phyloP scores from a whole-genome alignment of 2,113 vertebrate species.

The Seriola quinqueradiata region DNA sequence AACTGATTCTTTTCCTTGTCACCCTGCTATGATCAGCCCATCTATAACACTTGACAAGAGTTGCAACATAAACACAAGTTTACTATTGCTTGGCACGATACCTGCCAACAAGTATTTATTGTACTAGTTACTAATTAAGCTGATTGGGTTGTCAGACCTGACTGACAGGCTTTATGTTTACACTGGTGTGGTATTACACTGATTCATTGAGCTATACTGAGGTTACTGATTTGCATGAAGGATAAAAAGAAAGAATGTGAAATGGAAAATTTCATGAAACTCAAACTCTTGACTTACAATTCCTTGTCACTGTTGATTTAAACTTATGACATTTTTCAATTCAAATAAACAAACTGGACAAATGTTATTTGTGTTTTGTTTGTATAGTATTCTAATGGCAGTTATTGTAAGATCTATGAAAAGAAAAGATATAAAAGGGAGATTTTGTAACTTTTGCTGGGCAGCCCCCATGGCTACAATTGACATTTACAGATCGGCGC shows the following conservation, averaged over 20 bases:
- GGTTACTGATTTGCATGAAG: slow-evolving; percentile 52
- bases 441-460: not conserved
- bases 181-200: not conserved
- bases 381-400: not conserved
- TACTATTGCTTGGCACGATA: slow-evolving; percentile 11
- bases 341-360: slow-evolving; percentile 1
- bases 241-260: slow-evolving; percentile 55
- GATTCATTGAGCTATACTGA: slow-evolving; percentile 30
- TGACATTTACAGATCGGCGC: not conserved
- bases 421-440: not conserved
- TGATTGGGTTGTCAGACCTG: not conserved
- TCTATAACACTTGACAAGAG: slow-evolving; percentile 40
- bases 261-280: slow-evolving; percentile 25
- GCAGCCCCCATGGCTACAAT: not conserved
- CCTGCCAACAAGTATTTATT: slow-evolving; percentile 68
- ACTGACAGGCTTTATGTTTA: slow-evolving; percentile 47
- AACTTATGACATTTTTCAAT: not conserved
- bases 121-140: slow-evolving; percentile 80
- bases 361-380: not conserved
- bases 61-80: slow-evolving; percentile 33
- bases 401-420: not conserved
- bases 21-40: not conserved
- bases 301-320: not conserved
- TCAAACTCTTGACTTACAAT: not conserved
- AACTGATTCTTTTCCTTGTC: not conserved